phyloP scores from a whole-genome alignment of 2,888 invertebrate species.

The Drosophila mayaguana region DNA sequence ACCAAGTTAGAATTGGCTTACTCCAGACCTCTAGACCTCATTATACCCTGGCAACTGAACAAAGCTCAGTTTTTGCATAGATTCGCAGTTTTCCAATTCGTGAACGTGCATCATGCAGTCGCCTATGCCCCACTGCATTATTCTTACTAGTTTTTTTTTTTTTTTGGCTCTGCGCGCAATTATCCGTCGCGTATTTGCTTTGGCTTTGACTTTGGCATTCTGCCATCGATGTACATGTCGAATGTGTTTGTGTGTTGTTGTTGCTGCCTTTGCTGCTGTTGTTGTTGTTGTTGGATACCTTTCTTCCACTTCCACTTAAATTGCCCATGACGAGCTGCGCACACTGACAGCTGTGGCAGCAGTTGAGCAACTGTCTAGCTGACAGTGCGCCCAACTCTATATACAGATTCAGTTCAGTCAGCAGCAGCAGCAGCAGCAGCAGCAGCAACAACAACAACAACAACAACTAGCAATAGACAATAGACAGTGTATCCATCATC shows the following conservation, averaged over 20 bases:
- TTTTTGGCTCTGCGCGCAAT: conserved; percentile 59
- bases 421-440: not conserved
- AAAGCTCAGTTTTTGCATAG: too few relatives aligned
- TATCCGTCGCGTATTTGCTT: conserved; percentile 69
- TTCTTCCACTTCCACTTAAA: conserved; percentile 81
- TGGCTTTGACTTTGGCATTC: conserved; percentile 57
- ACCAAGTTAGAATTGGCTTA: not conserved
- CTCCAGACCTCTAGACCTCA: not conserved
- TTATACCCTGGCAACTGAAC: not conserved
- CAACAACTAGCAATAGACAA: not conserved
- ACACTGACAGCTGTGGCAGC: conserved; percentile 72
- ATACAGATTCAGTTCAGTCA: conserved; percentile 37
- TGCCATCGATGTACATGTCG: conserved; percentile 58
- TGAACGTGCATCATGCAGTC: not conserved
- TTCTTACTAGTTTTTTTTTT: conserved; percentile 14
- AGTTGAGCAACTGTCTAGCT: conserved; percentile 66
- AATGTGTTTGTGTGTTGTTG: conserved; percentile 37
- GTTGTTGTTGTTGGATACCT: conserved; percentile 51
- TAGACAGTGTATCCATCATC: conserved; percentile 76
- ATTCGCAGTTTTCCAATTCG: too few relatives aligned
- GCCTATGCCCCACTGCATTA: not conserved
- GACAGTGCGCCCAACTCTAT: conserved; percentile 60
- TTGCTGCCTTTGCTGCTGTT: conserved; percentile 5
- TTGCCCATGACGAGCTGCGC: conserved; percentile 81
- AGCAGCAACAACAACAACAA: not conserved